phyloP scores from a whole-genome alignment of 2,888 invertebrate genomes.

The Stictocephala bisonia region DNA sequence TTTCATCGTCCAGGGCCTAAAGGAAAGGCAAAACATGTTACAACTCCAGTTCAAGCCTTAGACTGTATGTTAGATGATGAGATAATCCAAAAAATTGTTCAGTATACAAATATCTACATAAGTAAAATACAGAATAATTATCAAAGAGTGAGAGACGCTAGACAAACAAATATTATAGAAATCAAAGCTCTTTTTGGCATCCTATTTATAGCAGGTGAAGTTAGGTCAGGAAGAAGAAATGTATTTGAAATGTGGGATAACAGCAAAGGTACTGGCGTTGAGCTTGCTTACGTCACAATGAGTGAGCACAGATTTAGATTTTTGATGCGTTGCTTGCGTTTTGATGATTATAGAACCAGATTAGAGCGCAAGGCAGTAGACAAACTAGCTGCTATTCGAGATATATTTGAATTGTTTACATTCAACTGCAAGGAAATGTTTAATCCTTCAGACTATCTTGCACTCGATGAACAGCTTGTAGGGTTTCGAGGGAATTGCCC shows the following conservation, averaged over 20 bases:
- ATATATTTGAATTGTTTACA: conserved; percentile 58
- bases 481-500: conserved; percentile 35
- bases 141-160: neutral
- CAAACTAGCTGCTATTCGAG: conserved; percentile 51
- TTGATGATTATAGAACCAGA: conserved; percentile 12
- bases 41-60: too few relatives aligned
- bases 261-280: conserved; percentile 18
- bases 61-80: neutral
- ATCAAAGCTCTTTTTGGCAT: conserved; percentile 41
- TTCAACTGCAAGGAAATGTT: conserved; percentile 1
- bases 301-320: conserved; percentile 28
- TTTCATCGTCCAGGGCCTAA: too few relatives aligned
- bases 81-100: conserved; percentile 9
- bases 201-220: neutral
- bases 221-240: conserved; percentile 46
- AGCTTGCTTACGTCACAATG: conserved; percentile 22
- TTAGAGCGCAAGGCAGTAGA: neutral
- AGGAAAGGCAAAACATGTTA: too few relatives aligned
- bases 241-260: conserved; percentile 19
- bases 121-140: neutral
- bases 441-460: conserved; percentile 15
- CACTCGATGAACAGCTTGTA: conserved; percentile 33
- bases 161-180: conserved; percentile 36
- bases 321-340: conserved; percentile 2
- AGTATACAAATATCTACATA: conserved; percentile 3